A percentile compares a stretch with the other conserved stretches of the same genome.
These are phyloP conservation scores for Lasius platythorax DNA, from an alignment of 2,888 invertebrate genomes.

Conservation along the genomic window DNA sequence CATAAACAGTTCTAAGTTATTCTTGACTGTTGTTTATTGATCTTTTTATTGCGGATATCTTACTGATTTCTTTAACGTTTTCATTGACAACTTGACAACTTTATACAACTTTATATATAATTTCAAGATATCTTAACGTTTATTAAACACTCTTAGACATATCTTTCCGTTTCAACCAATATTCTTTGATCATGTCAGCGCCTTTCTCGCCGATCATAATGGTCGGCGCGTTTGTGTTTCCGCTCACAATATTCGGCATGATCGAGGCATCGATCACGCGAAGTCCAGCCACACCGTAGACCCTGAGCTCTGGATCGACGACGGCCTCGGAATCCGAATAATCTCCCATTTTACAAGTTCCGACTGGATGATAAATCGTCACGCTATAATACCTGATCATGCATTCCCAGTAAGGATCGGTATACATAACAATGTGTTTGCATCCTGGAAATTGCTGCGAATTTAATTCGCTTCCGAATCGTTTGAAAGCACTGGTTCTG, in stretches of 20 bases:
- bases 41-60: neutral
- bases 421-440: constrained; percentile 89
- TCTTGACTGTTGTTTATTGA: neutral
- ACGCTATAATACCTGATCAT: constrained; percentile 93
- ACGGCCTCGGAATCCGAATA: constrained; percentile 94
- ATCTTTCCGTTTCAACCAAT: constrained; percentile 90
- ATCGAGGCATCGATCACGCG: constrained; percentile 95
- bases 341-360: constrained; percentile 96
- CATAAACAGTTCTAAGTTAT: neutral
- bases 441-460: constrained; percentile 93
- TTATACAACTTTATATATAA: neutral
- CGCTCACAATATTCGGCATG: constrained; percentile 94
- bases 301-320: constrained; percentile 92
- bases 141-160: neutral
- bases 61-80: neutral
- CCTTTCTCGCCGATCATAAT: constrained; percentile 97
- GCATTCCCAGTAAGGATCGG: constrained; percentile 95
- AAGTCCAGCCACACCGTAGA: constrained; percentile 93
- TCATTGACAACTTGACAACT: neutral
- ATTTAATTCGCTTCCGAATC: constrained; percentile 91
- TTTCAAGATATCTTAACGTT: neutral
- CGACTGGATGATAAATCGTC: constrained; percentile 95
- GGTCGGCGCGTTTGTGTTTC: constrained; percentile 94
- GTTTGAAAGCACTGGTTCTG: constrained; percentile 91
- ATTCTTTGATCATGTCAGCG: constrained; percentile 94